Evolutionary conservation across 1,140 invertebrate species (phyloP).

Genomic region (Fopius arisanus): DNA sequence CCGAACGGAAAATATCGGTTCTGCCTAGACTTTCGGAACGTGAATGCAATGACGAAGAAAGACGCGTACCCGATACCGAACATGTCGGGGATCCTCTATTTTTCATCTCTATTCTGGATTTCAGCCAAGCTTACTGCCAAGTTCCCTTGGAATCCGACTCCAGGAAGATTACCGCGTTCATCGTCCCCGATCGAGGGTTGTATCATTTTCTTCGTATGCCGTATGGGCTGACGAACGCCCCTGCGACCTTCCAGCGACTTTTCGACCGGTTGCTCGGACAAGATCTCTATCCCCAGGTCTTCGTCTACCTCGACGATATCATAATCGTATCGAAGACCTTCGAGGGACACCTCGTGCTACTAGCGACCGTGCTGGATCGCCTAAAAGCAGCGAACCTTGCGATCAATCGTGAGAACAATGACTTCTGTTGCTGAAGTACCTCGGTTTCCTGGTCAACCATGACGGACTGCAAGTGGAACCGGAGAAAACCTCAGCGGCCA

Average conservation of each 20-base stretch:
- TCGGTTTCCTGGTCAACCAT: conserved; percentile 42
- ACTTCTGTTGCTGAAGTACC: conserved; percentile 35
- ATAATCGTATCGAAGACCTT: conserved; percentile 2
- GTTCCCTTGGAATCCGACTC: not conserved
- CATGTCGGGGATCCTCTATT: conserved; percentile 28
- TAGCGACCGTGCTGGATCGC: conserved; percentile 29
- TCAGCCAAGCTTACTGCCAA: not conserved
- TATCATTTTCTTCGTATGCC: not conserved
- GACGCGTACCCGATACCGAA: conserved; percentile 21
- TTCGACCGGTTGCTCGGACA: not conserved
- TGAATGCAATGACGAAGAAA: not conserved
- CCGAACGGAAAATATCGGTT: conserved; percentile 48
- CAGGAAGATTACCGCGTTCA: not conserved
- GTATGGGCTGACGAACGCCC: not conserved
- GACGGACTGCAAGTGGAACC: conserved; percentile 51
- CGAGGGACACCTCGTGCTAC: conserved; percentile 30
- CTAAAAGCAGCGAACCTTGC: conserved; percentile 25
- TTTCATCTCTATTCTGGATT: not conserved
- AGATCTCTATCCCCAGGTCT: not conserved
- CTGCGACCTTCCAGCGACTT: not conserved
- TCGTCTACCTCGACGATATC: not conserved
- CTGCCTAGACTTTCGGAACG: not conserved
- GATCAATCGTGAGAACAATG: conserved; percentile 37
- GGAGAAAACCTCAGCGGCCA: conserved; percentile 44
- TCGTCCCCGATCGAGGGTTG: not conserved